A percentile compares a stretch with the other conserved stretches of the same genome.
Evolutionary conservation across 2,113 vertebrate species (phyloP).

Genomic region (Lethenteron reissneri): DNA sequence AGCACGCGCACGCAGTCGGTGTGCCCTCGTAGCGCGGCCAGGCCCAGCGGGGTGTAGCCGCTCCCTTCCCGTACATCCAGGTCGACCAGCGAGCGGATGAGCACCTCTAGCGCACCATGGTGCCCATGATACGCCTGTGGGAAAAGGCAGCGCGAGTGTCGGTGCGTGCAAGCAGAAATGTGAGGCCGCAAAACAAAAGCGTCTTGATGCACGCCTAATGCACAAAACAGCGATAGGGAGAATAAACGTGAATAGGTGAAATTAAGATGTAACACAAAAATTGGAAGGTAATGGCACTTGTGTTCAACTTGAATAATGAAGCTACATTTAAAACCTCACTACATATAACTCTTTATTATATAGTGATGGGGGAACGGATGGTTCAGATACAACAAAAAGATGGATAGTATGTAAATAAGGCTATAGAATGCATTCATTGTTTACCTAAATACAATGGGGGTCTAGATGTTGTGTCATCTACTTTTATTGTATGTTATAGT

Average conservation of each 20-base stretch:
- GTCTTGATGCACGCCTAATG: no score
- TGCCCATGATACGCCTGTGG: conserved; percentile 80
- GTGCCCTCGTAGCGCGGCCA: conserved; percentile 64
- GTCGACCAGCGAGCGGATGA: conserved; percentile 50
- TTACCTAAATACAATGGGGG: no score
- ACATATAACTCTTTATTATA: neutral
- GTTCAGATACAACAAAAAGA: conserved; percentile 7
- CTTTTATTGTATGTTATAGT: no score
- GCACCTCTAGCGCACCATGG: conserved; percentile 65
- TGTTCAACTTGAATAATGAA: neutral
- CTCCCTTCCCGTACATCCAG: conserved; percentile 64
- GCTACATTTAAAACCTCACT: neutral
- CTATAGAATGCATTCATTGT: no score
- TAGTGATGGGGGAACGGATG: neutral
- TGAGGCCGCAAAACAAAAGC: no score
- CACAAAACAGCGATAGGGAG: no score
- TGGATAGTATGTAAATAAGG: no score
- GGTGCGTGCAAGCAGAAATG: no score
- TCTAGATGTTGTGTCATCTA: no score
- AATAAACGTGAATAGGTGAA: no score
- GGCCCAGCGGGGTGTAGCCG: conserved; percentile 56
- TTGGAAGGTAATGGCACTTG: no score
- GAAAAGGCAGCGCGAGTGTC: conserved; percentile 3
- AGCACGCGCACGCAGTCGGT: conserved; percentile 64
- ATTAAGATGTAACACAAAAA: no score